These are phyloP conservation scores for Lissonota sp. DNA, from an alignment of 2,888 invertebrate genomes.

Conservation along the genomic window DNA sequence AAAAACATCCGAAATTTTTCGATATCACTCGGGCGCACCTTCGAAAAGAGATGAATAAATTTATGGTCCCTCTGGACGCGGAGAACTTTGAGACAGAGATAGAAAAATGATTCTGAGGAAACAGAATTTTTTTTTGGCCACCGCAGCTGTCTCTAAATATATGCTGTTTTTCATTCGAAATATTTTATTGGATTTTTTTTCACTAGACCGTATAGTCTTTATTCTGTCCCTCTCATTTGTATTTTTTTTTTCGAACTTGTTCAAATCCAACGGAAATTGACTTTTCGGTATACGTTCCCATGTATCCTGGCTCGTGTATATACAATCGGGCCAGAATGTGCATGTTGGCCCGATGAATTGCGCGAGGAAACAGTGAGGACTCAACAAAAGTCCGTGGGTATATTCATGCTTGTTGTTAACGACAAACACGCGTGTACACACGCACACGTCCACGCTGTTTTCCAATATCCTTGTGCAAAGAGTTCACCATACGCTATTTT, in stretches of 20 bases:
- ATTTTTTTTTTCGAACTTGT: constrained; percentile 33
- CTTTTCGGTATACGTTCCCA: constrained; percentile 17
- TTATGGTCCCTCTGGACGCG: background rate
- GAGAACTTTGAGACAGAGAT: too few relatives aligned
- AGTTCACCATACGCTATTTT: constrained; percentile 56
- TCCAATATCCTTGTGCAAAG: constrained; percentile 41
- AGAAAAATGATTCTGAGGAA: too few relatives aligned
- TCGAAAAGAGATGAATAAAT: background rate
- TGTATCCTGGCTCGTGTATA: constrained; percentile 15
- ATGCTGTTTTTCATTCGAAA: too few relatives aligned
- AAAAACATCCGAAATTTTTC: background rate
- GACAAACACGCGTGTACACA: constrained; percentile 8
- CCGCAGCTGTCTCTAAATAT: too few relatives aligned
- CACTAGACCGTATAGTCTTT: background rate
- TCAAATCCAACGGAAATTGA: constrained; percentile 47
- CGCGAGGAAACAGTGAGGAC: constrained; percentile 6
- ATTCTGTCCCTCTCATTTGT: constrained; percentile 7
- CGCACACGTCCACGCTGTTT: background rate
- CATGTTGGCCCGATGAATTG: constrained; percentile 30
- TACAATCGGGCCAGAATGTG: constrained; percentile 7
- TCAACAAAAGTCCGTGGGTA: constrained; percentile 17
- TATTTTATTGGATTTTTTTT: constrained; percentile 12
- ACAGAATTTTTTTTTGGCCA: too few relatives aligned
- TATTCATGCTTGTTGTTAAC: background rate
- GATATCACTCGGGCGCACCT: background rate